Base-by-base conservation (phyloP, 2,888 invertebrate genomes). In the Apotomis capreana region DNA sequence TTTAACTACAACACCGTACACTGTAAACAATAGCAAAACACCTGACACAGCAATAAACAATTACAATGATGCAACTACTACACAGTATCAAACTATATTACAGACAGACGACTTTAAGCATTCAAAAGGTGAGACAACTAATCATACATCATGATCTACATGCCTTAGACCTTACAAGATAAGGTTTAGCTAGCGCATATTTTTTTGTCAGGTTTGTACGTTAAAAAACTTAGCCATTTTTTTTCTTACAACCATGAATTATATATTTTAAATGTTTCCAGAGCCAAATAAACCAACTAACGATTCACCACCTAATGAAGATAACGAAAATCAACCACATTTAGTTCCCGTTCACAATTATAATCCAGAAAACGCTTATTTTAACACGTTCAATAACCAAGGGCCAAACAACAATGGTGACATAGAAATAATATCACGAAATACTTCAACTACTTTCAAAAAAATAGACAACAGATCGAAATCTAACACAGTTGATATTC, bases 331-430 rank as follows among this genome's bases (percentile, higher is more conserved):
- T 8, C 79, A 84, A 26, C 84, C 86, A 0, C 78, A 84, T 54
- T 86, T 84, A 46, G 77, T 79, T 1, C 85, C 86, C 0, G 74
- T 86, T n/a, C 81, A 86, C 62, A 83, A 84, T 74, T 86, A 82
- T 67, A 79, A 75, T 4, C 84, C 88, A 0, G 75, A 83, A 6
- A 81, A 86, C 52, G 89, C 87, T 1, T 67, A 85, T 73, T 89
- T 81, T 51, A 86, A 86, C 65, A 79, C 89, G 5, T 69, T 80
- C 10, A 89, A 89, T 71, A 80, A 81, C 36, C 80, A 81, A 9
- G 87, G 85, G 13, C 85, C 85, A 0, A 84, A 86, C 51, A 70
- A 68, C 3, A 78, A 80, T 5, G 78, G 78, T 4, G 68, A 76
- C 36, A 51, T 55, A 55, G 37, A 46, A 40, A 40, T 26, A 51